These are phyloP conservation scores for Drepana falcataria DNA, from an alignment of 2,888 invertebrate species.

Conservation along the genomic window DNA sequence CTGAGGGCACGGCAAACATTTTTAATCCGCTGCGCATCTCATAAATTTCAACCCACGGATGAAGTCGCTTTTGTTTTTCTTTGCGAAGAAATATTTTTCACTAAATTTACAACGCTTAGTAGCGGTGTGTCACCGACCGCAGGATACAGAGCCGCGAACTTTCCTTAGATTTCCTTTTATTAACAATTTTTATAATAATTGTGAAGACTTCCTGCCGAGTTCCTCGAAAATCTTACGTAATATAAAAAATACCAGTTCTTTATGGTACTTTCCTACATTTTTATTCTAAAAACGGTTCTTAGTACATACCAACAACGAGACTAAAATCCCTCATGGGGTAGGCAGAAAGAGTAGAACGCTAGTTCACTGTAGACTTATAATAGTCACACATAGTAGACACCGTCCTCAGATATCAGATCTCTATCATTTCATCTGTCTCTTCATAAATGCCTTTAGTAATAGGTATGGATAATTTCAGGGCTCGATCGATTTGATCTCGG, in stretches of 20 bases:
- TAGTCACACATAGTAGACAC: too few relatives aligned
- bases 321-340: too few relatives aligned
- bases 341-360: too few relatives aligned
- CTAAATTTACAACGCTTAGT: conserved; percentile 59
- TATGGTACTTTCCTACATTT: too few relatives aligned
- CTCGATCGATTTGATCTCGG: too few relatives aligned
- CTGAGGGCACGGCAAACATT: conserved; percentile 71
- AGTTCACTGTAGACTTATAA: too few relatives aligned
- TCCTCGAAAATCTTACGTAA: conserved; percentile 6
- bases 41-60: conserved; percentile 68
- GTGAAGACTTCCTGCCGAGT: conserved; percentile 20
- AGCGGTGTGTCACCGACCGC: conserved; percentile 36
- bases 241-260: not conserved
- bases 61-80: conserved; percentile 70
- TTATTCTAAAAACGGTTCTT: too few relatives aligned
- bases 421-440: too few relatives aligned
- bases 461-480: too few relatives aligned
- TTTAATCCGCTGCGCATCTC: conserved; percentile 75
- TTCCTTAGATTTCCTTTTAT: conserved; percentile 37
- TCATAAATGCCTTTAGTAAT: too few relatives aligned
- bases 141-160: conserved; percentile 13
- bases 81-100: conserved; percentile 61
- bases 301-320: too few relatives aligned
- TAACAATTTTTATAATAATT: conserved; percentile 38
- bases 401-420: too few relatives aligned